Conservation (phyloP, 2,888 invertebrate species). For the Apodemia zela region DNA sequence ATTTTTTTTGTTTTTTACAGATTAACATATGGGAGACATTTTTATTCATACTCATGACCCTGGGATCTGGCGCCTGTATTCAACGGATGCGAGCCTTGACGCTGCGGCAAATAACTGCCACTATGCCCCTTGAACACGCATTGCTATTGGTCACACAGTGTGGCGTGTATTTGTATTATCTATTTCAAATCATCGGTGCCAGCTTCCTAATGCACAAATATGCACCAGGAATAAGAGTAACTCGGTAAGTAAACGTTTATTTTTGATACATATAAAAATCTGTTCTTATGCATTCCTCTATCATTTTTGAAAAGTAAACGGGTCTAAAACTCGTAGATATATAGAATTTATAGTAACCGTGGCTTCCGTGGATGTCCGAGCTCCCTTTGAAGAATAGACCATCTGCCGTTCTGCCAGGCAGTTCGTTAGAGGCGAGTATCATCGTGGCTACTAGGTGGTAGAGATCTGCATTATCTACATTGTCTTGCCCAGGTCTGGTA, state of each 20-base stretch:
- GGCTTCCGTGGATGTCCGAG: too few relatives aligned
- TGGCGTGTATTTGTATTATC: conserved; percentile 88
- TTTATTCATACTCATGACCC: conserved; percentile 63
- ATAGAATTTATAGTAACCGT: too few relatives aligned
- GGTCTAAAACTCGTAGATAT: too few relatives aligned
- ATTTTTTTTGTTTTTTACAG: conserved; percentile 46
- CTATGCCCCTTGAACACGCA: conserved; percentile 83
- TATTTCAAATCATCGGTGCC: conserved; percentile 88
- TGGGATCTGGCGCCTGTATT: conserved; percentile 63
- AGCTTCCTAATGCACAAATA: conserved; percentile 75
- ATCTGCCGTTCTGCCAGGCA: too few relatives aligned
- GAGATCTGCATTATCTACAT: too few relatives aligned
- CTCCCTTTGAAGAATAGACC: too few relatives aligned
- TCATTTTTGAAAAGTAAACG: too few relatives aligned
- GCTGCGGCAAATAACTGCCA: conserved; percentile 50
- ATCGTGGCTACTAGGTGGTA: too few relatives aligned
- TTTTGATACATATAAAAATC: neutral
- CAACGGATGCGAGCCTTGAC: conserved; percentile 63
- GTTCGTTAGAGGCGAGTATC: too few relatives aligned
- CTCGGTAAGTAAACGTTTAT: conserved; percentile 47
- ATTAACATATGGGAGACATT: conserved; percentile 80
- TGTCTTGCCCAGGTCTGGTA: too few relatives aligned
- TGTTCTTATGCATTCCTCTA: too few relatives aligned
- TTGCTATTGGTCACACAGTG: conserved; percentile 88
- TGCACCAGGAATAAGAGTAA: conserved; percentile 57